Evolutionary conservation across 2,888 invertebrate genomes (phyloP).

Genomic region (Helobdella robusta): DNA sequence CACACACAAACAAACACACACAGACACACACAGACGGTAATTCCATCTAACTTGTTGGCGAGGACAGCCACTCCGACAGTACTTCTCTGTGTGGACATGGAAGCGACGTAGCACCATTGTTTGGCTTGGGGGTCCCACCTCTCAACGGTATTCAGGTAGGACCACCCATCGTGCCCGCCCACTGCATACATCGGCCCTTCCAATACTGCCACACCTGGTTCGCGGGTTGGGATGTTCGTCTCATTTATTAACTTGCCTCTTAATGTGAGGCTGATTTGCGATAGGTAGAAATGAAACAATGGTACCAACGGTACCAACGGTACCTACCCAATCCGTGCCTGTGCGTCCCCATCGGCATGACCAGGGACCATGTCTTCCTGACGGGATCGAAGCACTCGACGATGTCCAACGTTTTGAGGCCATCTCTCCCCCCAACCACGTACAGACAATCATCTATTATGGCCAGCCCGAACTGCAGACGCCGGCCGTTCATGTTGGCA

Average conservation of each 20-base stretch:
- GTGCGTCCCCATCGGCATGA: constrained; percentile 81
- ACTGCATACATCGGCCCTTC: constrained; percentile 81
- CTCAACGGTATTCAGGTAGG: constrained; percentile 84
- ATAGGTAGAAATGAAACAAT: too few species aligned
- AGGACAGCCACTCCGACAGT: constrained; percentile 83
- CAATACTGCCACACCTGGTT: constrained; percentile 57
- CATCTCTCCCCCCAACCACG: constrained; percentile 85
- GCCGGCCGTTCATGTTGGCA: constrained; percentile 66
- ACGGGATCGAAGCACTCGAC: constrained; percentile 48
- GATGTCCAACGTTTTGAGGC: constrained; percentile 67
- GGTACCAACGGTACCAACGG: too few species aligned
- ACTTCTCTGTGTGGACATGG: constrained; percentile 77
- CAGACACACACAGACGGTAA: too few species aligned
- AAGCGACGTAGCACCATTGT: constrained; percentile 78
- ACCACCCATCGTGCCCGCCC: constrained; percentile 91
- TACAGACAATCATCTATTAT: constrained; percentile 62
- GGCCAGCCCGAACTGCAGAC: constrained; percentile 83
- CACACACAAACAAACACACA: too few species aligned
- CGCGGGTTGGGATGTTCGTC: not conserved
- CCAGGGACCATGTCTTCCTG: constrained; percentile 64
- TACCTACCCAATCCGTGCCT: constrained; percentile 55
- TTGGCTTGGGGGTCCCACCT: constrained; percentile 76
- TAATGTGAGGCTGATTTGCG: not conserved
- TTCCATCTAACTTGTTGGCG: constrained; percentile 59
- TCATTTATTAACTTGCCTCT: too few species aligned